Evolutionary conservation across 2,797 vertebrate species (phyloP).

Genomic region (Pyrocephalus nanus): DNA sequence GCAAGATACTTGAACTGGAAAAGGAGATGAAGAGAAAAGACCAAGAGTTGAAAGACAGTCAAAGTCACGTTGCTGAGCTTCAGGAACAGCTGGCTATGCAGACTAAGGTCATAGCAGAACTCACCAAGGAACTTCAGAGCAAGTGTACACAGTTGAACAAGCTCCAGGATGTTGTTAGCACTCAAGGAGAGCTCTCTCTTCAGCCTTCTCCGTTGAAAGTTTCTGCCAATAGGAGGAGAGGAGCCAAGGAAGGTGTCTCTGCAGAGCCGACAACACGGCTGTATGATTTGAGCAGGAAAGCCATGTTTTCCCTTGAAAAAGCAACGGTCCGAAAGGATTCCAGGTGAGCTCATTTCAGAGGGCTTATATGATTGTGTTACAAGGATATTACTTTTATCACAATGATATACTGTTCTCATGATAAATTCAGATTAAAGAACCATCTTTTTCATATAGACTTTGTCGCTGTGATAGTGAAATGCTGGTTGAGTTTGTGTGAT

Average conservation of each 20-base stretch:
- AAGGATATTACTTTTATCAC: neutral
- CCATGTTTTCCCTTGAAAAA: constrained; percentile 89
- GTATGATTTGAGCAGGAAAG: constrained; percentile 81
- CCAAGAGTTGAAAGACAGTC: constrained; percentile 81
- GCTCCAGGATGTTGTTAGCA: constrained; percentile 82
- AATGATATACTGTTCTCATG: neutral
- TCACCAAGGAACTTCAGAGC: constrained; percentile 85
- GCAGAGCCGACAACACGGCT: constrained; percentile 88
- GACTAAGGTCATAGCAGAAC: constrained; percentile 79
- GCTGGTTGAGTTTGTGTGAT: neutral
- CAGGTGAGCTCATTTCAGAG: constrained; percentile 78
- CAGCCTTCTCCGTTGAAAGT: constrained; percentile 75
- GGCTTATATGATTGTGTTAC: neutral
- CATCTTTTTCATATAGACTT: neutral
- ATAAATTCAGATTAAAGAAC: neutral
- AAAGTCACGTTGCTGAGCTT: constrained; percentile 79
- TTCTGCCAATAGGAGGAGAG: constrained; percentile 82
- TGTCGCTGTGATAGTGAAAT: neutral
- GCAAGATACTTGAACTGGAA: constrained; percentile 85
- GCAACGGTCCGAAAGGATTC: constrained; percentile 87
- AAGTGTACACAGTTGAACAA: constrained; percentile 87
- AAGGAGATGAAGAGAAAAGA: constrained; percentile 84
- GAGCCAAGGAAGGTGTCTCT: constrained; percentile 92
- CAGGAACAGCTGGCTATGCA: constrained; percentile 85
- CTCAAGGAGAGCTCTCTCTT: constrained; percentile 68